Conservation (phyloP, 2,888 invertebrate species). For the Cybosia mesomella region DNA sequence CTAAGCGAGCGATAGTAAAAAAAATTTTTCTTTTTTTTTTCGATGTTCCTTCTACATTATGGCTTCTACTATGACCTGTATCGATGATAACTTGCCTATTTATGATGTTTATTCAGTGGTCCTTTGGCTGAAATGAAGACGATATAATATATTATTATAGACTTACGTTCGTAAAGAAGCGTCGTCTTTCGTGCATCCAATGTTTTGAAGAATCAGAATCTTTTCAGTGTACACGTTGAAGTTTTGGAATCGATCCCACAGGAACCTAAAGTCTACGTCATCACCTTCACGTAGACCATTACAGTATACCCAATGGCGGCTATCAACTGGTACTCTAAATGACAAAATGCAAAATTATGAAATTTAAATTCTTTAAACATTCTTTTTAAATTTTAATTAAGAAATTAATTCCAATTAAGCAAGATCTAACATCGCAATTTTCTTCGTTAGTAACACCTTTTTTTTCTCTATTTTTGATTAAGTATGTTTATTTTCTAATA, state of each 20-base stretch:
- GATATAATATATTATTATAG: too few relatives aligned
- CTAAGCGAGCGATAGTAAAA: too few relatives aligned
- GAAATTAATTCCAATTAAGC: too few relatives aligned
- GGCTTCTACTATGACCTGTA: not conserved
- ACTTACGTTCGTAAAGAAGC: slow-evolving; percentile 82
- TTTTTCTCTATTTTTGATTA: too few relatives aligned
- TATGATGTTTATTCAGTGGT: not conserved
- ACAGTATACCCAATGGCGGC: slow-evolving; percentile 91
- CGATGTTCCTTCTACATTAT: too few relatives aligned
- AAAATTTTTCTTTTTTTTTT: too few relatives aligned
- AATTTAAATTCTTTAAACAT: too few relatives aligned
- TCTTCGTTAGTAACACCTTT: too few relatives aligned
- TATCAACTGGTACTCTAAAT: slow-evolving; percentile 75
- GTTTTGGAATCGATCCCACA: slow-evolving; percentile 88
- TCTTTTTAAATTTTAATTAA: too few relatives aligned
- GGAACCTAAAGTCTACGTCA: slow-evolving; percentile 87
- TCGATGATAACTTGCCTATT: not conserved
- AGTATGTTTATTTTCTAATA: not conserved
- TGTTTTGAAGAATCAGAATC: slow-evolving; percentile 87
- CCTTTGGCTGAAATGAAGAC: not conserved
- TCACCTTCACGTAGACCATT: slow-evolving; percentile 89
- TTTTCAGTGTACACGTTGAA: slow-evolving; percentile 90
- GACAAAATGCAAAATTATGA: not conserved
- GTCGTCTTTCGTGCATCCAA: slow-evolving; percentile 89
- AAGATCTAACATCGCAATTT: too few relatives aligned